These are phyloP conservation scores for Potorous gilbertii DNA, from an alignment of 2,797 vertebrate genomes.

Conservation along the genomic window DNA sequence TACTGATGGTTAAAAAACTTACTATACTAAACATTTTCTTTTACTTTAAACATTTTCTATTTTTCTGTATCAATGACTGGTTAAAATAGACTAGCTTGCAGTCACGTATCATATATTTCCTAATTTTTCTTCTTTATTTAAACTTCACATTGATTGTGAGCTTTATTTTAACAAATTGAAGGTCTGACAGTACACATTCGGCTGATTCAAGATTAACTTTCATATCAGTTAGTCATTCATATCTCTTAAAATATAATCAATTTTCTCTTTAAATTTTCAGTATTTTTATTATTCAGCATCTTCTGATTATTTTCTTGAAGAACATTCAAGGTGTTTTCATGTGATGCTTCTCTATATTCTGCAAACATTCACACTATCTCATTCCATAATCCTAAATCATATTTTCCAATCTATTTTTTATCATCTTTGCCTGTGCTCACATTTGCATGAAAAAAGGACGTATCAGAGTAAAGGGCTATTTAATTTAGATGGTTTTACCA, in stretches of 20 bases:
- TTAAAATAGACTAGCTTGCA: background rate
- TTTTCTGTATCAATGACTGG: background rate
- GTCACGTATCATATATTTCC: background rate
- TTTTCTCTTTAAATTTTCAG: background rate
- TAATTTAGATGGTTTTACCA: background rate
- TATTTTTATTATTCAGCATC: background rate
- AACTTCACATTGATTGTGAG: background rate
- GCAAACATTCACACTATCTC: background rate
- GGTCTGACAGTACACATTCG: background rate
- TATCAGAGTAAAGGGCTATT: background rate
- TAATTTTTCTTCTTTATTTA: background rate
- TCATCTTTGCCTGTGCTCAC: background rate
- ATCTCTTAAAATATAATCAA: background rate
- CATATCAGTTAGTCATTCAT: background rate
- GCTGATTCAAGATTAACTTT: background rate
- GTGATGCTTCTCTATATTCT: background rate
- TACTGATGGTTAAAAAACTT: background rate
- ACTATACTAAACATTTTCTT: background rate
- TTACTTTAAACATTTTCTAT: background rate
- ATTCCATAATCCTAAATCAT: background rate
- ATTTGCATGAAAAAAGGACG: background rate
- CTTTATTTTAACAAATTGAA: background rate
- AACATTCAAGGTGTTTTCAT: background rate
- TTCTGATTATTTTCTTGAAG: background rate
- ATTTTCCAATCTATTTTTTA: background rate